Evolutionary conservation across 2,888 invertebrate genomes (phyloP), one percentile per base, ranked within the genome.

Genomic region (Callosobruchus maculatus): DNA sequence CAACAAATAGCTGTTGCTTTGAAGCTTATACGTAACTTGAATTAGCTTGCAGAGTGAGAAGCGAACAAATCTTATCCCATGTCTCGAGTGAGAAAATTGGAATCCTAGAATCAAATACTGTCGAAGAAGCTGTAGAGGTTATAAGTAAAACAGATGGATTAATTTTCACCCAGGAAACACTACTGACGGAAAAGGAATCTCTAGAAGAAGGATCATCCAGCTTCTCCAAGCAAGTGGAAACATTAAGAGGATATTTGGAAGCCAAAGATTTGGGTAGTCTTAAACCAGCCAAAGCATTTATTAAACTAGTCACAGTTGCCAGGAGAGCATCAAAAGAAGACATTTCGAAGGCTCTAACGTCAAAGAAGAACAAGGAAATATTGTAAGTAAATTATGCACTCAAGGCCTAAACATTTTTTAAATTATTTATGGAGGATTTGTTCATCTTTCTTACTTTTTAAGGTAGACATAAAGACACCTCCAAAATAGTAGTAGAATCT

Each of bases 231-330:
- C 71, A 74, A 72, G 78, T 81, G 21, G 89, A 90, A 67, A 88
- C 88, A 20, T 86, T 90, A 72, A 87, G 89, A 71, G 88, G 89
- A 1, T 86, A 89, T 31, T 84, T 95, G 70, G 87, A 88, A 22
- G 83, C 85, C 66, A 88, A 90, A 22, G 86, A 90, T 69, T 82
- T 94, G 68, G 94, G 94, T 2, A 92, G 89, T 7, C 86, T 89
- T 9, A 89, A 89, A 74, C 90, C 93, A 1, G 93, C 94, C 0
- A 87, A 90, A 74, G 90, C 91, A 0, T 92, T 93, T 79, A 85
- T 92, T 0, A 90, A 91, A 80, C 85, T 95, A 20, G 82, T 94
- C 22, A 89, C 90, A 20, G 84, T 90, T 70, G 91, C 92, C 2
- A 89, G 93, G 81, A 87, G 88, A 30, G 87, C 93, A 0, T 88